Base-by-base conservation (phyloP, 2,797 vertebrate species). In the Tachyglossus aculeatus region DNA sequence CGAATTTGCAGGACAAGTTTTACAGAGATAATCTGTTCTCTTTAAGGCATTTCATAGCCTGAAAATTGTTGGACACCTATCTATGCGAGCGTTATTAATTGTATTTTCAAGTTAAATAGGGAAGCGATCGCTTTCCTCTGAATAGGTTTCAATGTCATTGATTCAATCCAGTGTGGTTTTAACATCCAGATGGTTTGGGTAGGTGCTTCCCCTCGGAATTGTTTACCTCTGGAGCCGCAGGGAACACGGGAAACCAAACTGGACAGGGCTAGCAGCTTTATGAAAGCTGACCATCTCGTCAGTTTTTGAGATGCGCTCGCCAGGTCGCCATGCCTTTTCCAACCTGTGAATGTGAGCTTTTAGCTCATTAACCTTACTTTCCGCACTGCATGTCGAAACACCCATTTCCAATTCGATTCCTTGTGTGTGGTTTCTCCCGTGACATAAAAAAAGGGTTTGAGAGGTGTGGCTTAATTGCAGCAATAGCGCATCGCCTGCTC, bases 381-480 rank as follows among this genome's bases (percentile, higher is more conserved):
- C 65, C 55, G 65, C 56, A 52, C 81, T 84, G 76, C 39, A 68
- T 9, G 8, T 56, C 71, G 76, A 79, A 89, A 77, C 39, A 72
- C 36, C n/a, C 31, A 55, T 48, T 80, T 88, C 59, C 88, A 84
- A 84, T 88, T 88, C 86, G 84, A 47, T 88, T 71, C 63, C 71
- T 21, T 66, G 67, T 84, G 59, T 78, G 63, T 71, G 57, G 50
- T 41, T 77, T 90, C 71, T 79, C 32, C 84, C 53, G 77, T 64
- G 40, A 66, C 67, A 73, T 5, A 60, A 67, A 75, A n/a, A n/a
- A 80, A 59, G 44, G 15, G 22, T 77, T 86, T 80, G 76, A n/a
- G 51, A 87, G 84, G 66, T 86, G 38, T 47, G 52, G 64, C 77
- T 89, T 90, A 88, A 88, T 88, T 90, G 74, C 74, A 52, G 33